These are phyloP conservation scores for Drymonia ruficornis DNA, from an alignment of 2,888 invertebrate genomes.

Conservation along the genomic window DNA sequence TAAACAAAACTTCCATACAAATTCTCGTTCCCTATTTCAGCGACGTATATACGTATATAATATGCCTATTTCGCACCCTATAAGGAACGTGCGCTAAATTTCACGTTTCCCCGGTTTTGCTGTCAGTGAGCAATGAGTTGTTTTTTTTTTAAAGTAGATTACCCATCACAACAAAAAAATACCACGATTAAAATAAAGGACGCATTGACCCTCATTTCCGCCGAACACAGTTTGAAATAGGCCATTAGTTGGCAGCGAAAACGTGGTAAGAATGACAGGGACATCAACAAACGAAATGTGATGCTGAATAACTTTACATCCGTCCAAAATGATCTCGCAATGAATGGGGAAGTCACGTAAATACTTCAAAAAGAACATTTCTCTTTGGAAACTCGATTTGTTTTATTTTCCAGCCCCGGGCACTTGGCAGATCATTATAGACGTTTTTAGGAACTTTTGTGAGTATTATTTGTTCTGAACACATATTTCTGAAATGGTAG, in stretches of 20 bases:
- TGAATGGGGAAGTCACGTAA: conserved; percentile 33
- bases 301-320: conserved; percentile 27
- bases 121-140: too few species aligned
- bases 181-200: too few species aligned
- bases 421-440: not conserved
- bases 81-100: too few species aligned
- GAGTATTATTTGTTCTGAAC: not conserved
- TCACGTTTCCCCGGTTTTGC: too few species aligned
- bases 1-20: too few species aligned
- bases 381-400: conserved; percentile 26
- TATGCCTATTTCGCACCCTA: too few species aligned
- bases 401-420: conserved; percentile 17
- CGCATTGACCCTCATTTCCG: conserved; percentile 29
- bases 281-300: conserved; percentile 36
- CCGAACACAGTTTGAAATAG: conserved; percentile 43
- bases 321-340: conserved; percentile 23
- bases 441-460: not conserved
- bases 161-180: too few species aligned
- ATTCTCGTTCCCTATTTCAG: too few species aligned
- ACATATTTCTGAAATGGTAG: not conserved
- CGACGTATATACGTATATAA: too few species aligned
- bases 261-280: conserved; percentile 44
- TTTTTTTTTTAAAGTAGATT: too few species aligned
- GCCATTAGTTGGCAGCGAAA: conserved; percentile 47
- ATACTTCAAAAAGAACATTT: conserved; percentile 29